Percentiles rank a stretch among this genome's conserved stretches.
Conservation (phyloP, 2,888 invertebrate genomes). For the Dasysyrphus albostriatus region DNA sequence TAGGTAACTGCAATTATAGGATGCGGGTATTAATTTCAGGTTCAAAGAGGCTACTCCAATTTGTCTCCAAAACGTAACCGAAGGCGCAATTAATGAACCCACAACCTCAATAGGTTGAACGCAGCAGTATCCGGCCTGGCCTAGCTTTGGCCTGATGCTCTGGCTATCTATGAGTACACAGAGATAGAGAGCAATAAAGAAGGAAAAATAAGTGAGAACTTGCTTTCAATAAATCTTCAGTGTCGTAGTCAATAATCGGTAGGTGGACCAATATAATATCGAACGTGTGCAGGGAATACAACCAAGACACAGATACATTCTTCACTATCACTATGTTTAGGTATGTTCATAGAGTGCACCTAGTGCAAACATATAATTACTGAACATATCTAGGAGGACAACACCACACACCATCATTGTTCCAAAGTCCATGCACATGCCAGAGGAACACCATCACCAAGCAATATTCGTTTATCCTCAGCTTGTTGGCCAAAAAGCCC, state of each 20-base stretch:
- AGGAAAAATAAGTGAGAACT: slow-evolving; percentile 53
- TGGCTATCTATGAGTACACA: not conserved
- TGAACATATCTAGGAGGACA: slow-evolving; percentile 72
- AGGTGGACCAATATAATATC: slow-evolving; percentile 72
- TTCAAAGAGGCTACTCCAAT: slow-evolving; percentile 72
- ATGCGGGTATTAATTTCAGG: slow-evolving; percentile 71
- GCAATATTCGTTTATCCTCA: slow-evolving; percentile 40
- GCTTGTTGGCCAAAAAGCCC: slow-evolving; percentile 53
- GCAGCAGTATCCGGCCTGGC: slow-evolving; percentile 38
- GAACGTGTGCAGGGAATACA: slow-evolving; percentile 51
- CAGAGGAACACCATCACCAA: slow-evolving; percentile 28
- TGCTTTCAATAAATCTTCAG: slow-evolving; percentile 73
- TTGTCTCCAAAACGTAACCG: slow-evolving; percentile 75
- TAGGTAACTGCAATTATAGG: slow-evolving; percentile 64
- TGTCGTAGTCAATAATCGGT: slow-evolving; percentile 75
- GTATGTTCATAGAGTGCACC: slow-evolving; percentile 64
- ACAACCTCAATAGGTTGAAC: slow-evolving; percentile 54
- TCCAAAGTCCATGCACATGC: slow-evolving; percentile 42
- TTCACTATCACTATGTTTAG: slow-evolving; percentile 1
- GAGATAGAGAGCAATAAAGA: slow-evolving; percentile 30
- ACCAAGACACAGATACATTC: slow-evolving; percentile 49
- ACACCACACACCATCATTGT: slow-evolving; percentile 67
- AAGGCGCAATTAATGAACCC: slow-evolving; percentile 74
- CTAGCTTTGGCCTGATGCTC: not conserved
- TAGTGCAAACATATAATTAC: slow-evolving; percentile 76